Evolutionary conservation across 2,113 vertebrate species (phyloP).

Genomic region (Myotis brandtii): DNA sequence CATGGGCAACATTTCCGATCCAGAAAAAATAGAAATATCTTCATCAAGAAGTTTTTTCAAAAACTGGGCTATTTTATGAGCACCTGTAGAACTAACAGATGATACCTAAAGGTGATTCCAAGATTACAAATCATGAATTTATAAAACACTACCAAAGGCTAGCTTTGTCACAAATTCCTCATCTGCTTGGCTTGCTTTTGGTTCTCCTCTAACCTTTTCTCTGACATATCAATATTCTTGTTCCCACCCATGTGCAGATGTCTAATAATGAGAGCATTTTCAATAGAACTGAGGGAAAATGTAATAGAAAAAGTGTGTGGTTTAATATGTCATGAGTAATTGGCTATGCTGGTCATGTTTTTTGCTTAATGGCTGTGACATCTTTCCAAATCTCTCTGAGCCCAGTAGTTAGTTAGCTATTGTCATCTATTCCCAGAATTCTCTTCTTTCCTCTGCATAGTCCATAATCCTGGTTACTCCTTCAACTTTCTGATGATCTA

Average conservation of each 20-base stretch:
- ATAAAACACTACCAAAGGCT: not conserved
- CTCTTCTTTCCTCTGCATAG: not conserved
- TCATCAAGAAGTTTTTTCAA: conserved; percentile 92
- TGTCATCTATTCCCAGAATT: no score
- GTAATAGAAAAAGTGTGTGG: not conserved
- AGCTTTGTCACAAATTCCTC: not conserved
- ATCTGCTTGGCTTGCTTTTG: not conserved
- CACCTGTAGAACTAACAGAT: conserved; percentile 89
- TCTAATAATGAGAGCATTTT: not conserved
- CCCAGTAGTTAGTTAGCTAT: no score
- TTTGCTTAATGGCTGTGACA: no score
- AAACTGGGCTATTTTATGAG: conserved; percentile 91
- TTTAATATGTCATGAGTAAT: no score
- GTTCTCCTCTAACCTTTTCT: not conserved
- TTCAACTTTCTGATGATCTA: not conserved
- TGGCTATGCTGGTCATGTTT: no score
- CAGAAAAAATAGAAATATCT: conserved; percentile 83
- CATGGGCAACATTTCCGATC: conserved; percentile 81
- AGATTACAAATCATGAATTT: not conserved
- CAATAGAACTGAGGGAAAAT: not conserved
- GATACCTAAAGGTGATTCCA: not conserved
- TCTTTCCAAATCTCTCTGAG: no score
- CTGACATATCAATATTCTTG: not conserved
- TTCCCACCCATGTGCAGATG: rapidly evolving
- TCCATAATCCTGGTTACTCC: not conserved